These are phyloP conservation scores for Orussus abietinus DNA, from an alignment of 1,140 invertebrate species.

Conservation along the genomic window DNA sequence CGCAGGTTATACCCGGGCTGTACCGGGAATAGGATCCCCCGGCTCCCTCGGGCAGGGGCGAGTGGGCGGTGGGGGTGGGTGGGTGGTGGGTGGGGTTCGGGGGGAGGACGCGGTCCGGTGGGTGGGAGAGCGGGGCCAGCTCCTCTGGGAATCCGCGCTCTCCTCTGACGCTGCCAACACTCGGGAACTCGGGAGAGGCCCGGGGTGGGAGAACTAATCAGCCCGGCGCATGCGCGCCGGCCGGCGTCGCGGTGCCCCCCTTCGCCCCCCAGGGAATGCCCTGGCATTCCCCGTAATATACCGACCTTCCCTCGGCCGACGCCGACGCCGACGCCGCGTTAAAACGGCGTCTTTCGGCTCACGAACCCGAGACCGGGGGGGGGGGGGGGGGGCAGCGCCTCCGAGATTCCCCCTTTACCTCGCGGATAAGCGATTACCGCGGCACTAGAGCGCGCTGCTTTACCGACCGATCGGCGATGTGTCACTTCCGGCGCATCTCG, in stretches of 20 bases:
- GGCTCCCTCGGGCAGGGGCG: too few species aligned
- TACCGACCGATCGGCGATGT: too few species aligned
- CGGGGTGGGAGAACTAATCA: constrained; percentile 43
- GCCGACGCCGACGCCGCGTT: not conserved
- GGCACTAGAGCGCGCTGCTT: too few species aligned
- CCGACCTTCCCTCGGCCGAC: constrained; percentile 16
- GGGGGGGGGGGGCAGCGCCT: too few species aligned
- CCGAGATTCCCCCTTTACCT: constrained; percentile 21
- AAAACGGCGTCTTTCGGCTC: too few species aligned
- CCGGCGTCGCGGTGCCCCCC: too few species aligned
- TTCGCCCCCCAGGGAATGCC: constrained; percentile 41
- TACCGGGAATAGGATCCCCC: too few species aligned
- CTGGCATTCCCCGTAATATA: constrained; percentile 45
- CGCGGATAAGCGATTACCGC: too few species aligned
- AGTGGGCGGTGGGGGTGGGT: constrained; percentile 17
- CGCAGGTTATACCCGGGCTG: too few species aligned
- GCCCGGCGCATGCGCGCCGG: constrained; percentile 44
- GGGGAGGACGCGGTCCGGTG: constrained; percentile 26
- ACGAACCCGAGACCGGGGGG: too few species aligned
- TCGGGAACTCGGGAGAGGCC: constrained; percentile 32
- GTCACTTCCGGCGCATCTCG: too few species aligned
- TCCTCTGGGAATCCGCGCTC: constrained; percentile 43
- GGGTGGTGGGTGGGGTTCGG: constrained; percentile 19
- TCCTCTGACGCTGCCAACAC: constrained; percentile 44
- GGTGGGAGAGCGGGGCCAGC: constrained; percentile 39